Evolutionary conservation across 2,113 vertebrate species (phyloP).

Genomic region (Anas platyrhynchos): DNA sequence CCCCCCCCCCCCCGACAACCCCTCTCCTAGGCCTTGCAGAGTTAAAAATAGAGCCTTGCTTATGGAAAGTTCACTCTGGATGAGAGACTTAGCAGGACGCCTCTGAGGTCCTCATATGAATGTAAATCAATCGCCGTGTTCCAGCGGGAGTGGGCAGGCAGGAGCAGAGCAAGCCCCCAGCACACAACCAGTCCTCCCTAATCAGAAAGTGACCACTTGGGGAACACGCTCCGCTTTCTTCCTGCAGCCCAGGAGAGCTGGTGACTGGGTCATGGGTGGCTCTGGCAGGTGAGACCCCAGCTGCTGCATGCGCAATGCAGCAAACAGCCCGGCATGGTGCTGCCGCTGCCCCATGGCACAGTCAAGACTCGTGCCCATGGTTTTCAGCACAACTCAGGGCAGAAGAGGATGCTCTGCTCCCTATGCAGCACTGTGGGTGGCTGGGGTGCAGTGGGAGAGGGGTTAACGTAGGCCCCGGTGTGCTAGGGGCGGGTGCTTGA

Average conservation of each 20-base stretch:
- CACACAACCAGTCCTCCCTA: neutral
- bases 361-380: rapidly evolving
- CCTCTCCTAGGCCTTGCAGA: constrained; percentile 19
- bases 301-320: neutral
- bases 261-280: neutral
- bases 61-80: constrained; percentile 73
- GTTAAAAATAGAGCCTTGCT: constrained; percentile 73
- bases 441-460: constrained; percentile 43
- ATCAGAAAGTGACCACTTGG: neutral
- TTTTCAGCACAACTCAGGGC: rapidly evolving
- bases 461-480: constrained; percentile 61
- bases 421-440: neutral
- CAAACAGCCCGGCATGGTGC: neutral
- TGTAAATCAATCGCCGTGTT: constrained; percentile 23
- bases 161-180: neutral
- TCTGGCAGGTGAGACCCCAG: neutral
- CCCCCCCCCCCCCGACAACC: neutral
- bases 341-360: neutral
- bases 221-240: neutral
- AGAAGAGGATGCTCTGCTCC: neutral
- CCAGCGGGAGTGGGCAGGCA: neutral
- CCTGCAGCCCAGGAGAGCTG: neutral
- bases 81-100: constrained; percentile 42
- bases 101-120: constrained; percentile 18
- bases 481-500: neutral